Evolutionary conservation across 2,797 vertebrate genomes (phyloP).

Genomic region (Pseudotriccus pelzelni): DNA sequence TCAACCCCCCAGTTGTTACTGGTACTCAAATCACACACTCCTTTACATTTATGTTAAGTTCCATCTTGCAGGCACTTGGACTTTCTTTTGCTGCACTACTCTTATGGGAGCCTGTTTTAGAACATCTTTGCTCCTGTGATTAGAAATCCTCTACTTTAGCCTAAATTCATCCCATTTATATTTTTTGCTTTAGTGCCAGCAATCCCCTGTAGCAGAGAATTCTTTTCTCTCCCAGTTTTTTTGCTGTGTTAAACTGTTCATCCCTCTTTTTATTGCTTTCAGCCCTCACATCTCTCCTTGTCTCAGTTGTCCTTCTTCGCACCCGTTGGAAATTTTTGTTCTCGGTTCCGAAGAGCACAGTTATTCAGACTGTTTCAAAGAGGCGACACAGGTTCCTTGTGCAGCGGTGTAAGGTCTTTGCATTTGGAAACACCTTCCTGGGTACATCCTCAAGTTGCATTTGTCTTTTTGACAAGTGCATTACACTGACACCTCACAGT

Average conservation of each 20-base stretch:
- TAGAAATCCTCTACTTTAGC: not conserved
- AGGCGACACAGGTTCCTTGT: not conserved
- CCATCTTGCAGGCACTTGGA: not conserved
- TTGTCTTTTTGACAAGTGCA: not conserved
- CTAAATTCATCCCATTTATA: not conserved
- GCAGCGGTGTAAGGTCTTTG: not conserved
- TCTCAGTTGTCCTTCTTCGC: not conserved
- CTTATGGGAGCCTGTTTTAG: not conserved
- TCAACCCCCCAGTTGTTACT: not conserved
- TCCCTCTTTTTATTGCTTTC: not conserved
- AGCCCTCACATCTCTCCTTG: not conserved
- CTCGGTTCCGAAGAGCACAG: not conserved
- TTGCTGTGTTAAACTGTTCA: not conserved
- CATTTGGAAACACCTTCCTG: not conserved
- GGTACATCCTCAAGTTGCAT: not conserved
- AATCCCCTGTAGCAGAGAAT: not conserved
- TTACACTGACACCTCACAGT: not conserved
- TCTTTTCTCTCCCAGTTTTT: not conserved
- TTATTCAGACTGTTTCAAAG: not conserved
- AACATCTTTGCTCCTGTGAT: not conserved
- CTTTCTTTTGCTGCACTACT: not conserved
- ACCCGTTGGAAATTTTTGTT: accelerated
- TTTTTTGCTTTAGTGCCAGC: not conserved
- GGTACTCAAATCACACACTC: not conserved
- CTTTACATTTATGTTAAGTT: not conserved